Evolutionary conservation across 2,113 vertebrate genomes (phyloP).

Genomic region (Passer montanus): DNA sequence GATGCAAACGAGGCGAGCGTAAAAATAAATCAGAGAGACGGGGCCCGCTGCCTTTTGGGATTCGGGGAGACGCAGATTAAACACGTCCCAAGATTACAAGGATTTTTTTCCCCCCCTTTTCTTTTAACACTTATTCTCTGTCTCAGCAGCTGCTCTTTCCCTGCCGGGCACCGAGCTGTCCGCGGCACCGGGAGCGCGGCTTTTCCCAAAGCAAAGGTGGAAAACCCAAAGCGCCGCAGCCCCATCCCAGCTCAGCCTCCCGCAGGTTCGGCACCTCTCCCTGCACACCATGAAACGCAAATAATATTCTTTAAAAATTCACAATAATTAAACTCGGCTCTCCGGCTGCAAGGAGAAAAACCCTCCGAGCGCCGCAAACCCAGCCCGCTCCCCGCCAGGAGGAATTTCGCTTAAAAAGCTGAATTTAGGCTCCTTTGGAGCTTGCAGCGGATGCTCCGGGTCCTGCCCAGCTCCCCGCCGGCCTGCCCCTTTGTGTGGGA

Average conservation of each 20-base stretch:
- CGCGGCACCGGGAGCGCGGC: background rate
- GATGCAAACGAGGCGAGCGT: slow-evolving; percentile 60
- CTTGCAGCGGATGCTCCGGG: background rate
- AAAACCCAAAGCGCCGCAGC: background rate
- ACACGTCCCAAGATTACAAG: slow-evolving; percentile 51
- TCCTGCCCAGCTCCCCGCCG: background rate
- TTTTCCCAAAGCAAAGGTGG: background rate
- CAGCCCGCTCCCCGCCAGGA: background rate
- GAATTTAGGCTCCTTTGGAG: background rate
- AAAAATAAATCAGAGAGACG: slow-evolving; percentile 59
- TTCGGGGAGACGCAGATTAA: slow-evolving; percentile 44
- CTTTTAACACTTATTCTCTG: background rate
- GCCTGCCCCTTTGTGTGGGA: background rate
- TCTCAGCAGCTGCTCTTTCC: slow-evolving; percentile 19
- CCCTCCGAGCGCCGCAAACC: background rate
- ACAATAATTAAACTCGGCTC: background rate
- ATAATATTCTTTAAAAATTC: background rate
- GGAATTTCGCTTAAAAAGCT: background rate
- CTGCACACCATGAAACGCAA: accelerated
- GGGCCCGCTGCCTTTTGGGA: slow-evolving; percentile 44
- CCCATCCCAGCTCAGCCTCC: background rate
- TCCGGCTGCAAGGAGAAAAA: background rate
- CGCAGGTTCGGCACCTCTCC: background rate
- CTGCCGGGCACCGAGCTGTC: background rate
- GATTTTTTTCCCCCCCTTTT: background rate